Evolutionary conservation across 1,140 invertebrate species (phyloP), one percentile per base, ranked within the genome.

Genomic region (Drosophila nigromelanica): DNA sequence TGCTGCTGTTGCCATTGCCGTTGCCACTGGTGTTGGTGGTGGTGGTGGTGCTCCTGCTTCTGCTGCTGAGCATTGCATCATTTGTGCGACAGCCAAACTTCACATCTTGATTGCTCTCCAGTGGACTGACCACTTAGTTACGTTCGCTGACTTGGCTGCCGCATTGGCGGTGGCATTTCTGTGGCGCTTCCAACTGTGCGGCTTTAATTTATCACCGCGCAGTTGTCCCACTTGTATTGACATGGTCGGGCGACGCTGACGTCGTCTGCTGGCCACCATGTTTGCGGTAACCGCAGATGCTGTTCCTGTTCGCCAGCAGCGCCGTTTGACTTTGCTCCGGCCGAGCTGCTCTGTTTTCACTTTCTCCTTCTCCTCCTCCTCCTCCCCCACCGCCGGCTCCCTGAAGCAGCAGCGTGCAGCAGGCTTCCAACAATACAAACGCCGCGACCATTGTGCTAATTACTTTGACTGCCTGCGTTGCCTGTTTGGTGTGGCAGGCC

Each of bases 361-460:
- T 27, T 5, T 0, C 27, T 5, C 27, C 27, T 0, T 33, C 10
- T 11, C 5, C 48, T 12, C 1, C 64, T 5, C 5, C 51, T 18
- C 30, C 56, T 18, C 47, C 27, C 2, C 50, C 62, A 0, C 50
- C 45, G 6, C 37, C 76, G 18, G 48, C 45, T 15, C 45, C 67
- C 39, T 78, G 82, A 11, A 86, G 82, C 54, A 87, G 76, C 47
- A 89, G 64, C 15, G 72, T 64, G 52, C 83, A 89, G 82, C 83
- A 87, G 64, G 82, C 82, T 54, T 90, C 73, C 79, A 90, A 80
- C 72, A 90, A 78, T 75, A 90, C 76, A 70, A 90, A 77, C 56
- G 82, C 87, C 59, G 87, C 87, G 52, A 90, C 82, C 79, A 90
- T 83, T 75, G 87, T 87, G 87, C 87, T 90, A 90, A 90, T 90